Evolutionary conservation across 23 tunicate genomes (phyloP), one percentile per base, ranked within the genome.

Genomic region (Styela clava): DNA sequence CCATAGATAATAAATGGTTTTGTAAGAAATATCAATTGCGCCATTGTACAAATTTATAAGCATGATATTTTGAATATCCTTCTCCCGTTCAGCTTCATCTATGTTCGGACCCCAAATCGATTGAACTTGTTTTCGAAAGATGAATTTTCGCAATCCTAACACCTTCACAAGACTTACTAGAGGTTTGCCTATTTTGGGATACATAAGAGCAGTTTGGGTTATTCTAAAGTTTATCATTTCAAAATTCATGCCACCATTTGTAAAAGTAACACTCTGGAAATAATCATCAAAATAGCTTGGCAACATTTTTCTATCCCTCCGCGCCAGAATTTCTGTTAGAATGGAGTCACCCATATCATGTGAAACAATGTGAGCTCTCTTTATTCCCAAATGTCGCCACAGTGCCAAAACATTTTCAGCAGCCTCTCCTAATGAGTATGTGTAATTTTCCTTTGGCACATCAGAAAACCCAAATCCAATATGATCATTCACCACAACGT

Each of bases 281-380:
- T 84, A 88, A 62, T 78, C 69, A 23, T 85, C 79, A 63, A 88
- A 88, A 64, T 94, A 85, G 2, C 64, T 52, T 32, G 99, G 96
- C 7, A 95, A 84, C 85, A 90, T 68, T 27, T 74, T 76, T 84
- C 97, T 78, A 65, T 87, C 73, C 26, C 94, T 74, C 37, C 99
- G 72, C 16, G 96, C 86, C 20, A 96, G 82, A 19, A 96, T 84
- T 79, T 96, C 99, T 1, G 94, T 88, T 22, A 96, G 35, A 37
- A 96, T 65, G n/a, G 94, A 76, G 67, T 96, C 99, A 0, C 99
- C 99, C 99, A 96, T 96, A 35, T 96, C 99, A 78, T 96, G 99
- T 18, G 94, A 85, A 22, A 96, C 79, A 35, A 94, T 81, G 35
- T 90, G 95, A 16, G 86, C 92, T 2, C 86, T 78, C 31, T 76